phyloP scores from a whole-genome alignment of 2,888 invertebrate species.

The Polymixis lichenea region DNA sequence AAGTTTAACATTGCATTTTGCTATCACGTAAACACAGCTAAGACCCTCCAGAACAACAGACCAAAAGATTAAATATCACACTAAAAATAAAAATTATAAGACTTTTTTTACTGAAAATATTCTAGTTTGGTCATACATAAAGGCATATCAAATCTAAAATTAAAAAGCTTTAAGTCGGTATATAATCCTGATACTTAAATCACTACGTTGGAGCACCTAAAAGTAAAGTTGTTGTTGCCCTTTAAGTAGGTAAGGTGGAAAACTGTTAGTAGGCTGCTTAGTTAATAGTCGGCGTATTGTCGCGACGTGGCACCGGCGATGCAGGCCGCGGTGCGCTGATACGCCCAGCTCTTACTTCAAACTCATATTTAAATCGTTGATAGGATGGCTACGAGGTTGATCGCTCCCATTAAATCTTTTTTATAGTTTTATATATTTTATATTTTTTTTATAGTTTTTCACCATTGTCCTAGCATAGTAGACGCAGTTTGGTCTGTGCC shows the following conservation, averaged over 20 bases:
- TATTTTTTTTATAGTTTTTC: slow-evolving; percentile 83
- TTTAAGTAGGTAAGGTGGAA: slow-evolving; percentile 63
- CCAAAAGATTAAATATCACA: slow-evolving; percentile 73
- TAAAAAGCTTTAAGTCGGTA: slow-evolving; percentile 77
- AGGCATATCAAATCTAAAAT: slow-evolving; percentile 75
- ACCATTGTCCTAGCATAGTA: slow-evolving; percentile 77
- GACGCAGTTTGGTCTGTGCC: slow-evolving; percentile 80
- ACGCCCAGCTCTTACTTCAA: slow-evolving; percentile 62
- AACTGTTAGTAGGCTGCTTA: slow-evolving; percentile 62
- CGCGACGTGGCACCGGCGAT: slow-evolving; percentile 36
- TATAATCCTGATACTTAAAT: slow-evolving; percentile 76
- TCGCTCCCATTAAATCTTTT: slow-evolving; percentile 80
- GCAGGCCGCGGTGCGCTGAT: slow-evolving; percentile 47
- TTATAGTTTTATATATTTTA: slow-evolving; percentile 85
- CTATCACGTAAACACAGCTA: slow-evolving; percentile 71
- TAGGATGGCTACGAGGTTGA: slow-evolving; percentile 68
- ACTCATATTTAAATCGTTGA: slow-evolving; percentile 63
- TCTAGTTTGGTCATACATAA: slow-evolving; percentile 72
- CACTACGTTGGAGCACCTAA: slow-evolving; percentile 78
- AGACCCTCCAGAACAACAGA: slow-evolving; percentile 76
- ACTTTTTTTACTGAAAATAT: slow-evolving; percentile 65
- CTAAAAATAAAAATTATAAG: slow-evolving; percentile 59
- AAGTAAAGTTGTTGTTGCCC: slow-evolving; percentile 67
- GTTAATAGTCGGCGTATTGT: slow-evolving; percentile 61
- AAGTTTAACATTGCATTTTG: slow-evolving; percentile 55